A percentile compares a stretch with the other conserved stretches of the same genome.
These are phyloP conservation scores for Drosophila acutilabella DNA, from an alignment of 2,888 invertebrate species.

Conservation along the genomic window DNA sequence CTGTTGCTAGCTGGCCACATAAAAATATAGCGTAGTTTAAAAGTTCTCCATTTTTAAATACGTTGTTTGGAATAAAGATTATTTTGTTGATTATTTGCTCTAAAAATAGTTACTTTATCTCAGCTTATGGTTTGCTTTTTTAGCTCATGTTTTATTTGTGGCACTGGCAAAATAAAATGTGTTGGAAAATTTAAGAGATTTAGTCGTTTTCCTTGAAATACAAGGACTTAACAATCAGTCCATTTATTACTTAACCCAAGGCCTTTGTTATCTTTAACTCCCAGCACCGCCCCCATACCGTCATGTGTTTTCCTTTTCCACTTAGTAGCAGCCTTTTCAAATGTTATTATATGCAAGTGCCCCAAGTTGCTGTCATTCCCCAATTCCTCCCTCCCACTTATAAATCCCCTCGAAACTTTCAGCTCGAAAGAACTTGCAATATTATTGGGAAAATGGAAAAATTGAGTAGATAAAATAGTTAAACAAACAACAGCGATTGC, in stretches of 20 bases:
- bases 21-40: no score
- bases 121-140: neutral
- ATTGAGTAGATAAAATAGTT: neutral
- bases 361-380: neutral
- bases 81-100: no score
- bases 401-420: constrained; percentile 2
- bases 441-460: neutral
- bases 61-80: no score
- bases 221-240: constrained; percentile 12
- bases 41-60: neutral
- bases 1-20: neutral
- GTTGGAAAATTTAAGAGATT: constrained; percentile 4
- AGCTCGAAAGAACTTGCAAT: neutral
- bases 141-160: no score
- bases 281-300: neutral
- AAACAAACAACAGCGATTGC: neutral
- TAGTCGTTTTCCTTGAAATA: neutral
- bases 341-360: constrained; percentile 53
- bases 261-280: constrained; percentile 37
- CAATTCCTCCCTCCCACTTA: neutral
- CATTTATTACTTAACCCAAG: constrained; percentile 9
- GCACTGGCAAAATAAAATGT: neutral
- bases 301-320: constrained; percentile 32
- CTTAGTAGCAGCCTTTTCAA: constrained; percentile 36
- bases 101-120: no score